Evolutionary conservation across 2,113 vertebrate genomes (phyloP).

Genomic region (Nycticebus coucang): DNA sequence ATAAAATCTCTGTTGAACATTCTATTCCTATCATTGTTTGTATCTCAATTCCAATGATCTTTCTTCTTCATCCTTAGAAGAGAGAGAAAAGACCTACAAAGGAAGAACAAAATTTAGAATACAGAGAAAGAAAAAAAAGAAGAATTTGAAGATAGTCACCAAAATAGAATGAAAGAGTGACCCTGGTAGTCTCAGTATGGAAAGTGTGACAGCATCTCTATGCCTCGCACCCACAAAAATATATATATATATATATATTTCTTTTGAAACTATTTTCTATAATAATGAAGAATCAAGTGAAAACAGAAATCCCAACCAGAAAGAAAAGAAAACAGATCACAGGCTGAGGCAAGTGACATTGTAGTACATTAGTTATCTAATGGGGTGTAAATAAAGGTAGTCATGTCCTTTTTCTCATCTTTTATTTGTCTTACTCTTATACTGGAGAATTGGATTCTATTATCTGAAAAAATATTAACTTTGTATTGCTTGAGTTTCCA

Average conservation of each 20-base stretch:
- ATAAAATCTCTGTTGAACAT: not conserved
- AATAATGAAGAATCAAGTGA: not conserved
- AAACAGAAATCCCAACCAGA: not conserved
- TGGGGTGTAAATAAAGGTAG: not conserved
- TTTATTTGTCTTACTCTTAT: constrained; percentile 6
- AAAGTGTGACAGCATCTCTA: not conserved
- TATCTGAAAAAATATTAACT: not conserved
- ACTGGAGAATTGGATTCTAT: not conserved
- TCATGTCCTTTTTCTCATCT: not conserved
- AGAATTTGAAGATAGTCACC: not conserved
- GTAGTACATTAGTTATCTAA: not conserved
- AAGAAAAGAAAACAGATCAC: not conserved
- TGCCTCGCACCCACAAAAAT: not conserved
- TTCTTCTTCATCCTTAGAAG: not conserved
- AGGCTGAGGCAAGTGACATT: not conserved
- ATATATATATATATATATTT: no score
- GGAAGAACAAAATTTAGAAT: not conserved
- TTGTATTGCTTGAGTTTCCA: constrained; percentile 26
- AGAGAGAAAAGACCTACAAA: not conserved
- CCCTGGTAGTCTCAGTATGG: not conserved
- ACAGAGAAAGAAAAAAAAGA: not conserved
- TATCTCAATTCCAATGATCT: not conserved
- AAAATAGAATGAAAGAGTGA: not conserved
- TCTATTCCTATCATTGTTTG: not conserved
- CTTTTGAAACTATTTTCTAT: not conserved